Conservation (phyloP, 2,888 invertebrate genomes). For the Lobophora halterata region DNA sequence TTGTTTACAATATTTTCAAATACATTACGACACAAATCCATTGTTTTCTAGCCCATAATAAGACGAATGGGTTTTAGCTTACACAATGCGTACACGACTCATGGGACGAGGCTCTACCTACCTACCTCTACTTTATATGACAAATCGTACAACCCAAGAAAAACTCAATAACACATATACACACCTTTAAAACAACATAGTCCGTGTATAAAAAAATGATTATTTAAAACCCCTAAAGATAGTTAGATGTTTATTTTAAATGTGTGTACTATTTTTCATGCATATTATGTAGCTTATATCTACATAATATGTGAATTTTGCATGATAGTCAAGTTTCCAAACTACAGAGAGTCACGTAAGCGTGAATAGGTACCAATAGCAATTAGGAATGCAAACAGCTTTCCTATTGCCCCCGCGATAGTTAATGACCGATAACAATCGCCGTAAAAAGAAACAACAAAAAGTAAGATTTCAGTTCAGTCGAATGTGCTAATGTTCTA, state of each 20-base stretch:
- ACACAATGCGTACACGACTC: conserved; percentile 21
- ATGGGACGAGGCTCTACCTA: no score
- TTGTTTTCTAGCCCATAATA: conserved; percentile 37
- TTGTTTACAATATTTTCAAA: conserved; percentile 30
- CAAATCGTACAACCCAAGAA: conserved; percentile 36
- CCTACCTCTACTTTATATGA: conserved; percentile 13
- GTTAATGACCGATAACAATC: conserved; percentile 37
- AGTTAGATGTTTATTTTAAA: no score
- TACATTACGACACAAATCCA: conserved; percentile 37
- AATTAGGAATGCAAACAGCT: conserved; percentile 30
- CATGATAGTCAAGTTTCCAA: conserved; percentile 21
- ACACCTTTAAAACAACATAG: conserved; percentile 20
- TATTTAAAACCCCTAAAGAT: no score
- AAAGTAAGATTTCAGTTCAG: conserved; percentile 38
- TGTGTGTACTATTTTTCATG: no score
- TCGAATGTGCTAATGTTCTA: conserved; percentile 50
- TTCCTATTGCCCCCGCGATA: conserved; percentile 27
- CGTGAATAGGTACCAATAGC: conserved; percentile 24
- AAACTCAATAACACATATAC: conserved; percentile 38
- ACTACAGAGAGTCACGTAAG: conserved; percentile 17
- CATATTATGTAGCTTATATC: no score
- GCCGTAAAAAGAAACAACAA: conserved; percentile 36
- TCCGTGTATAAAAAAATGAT: no score
- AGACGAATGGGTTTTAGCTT: conserved; percentile 27
- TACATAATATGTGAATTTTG: no score